Percentiles rank a stretch among this genome's conserved stretches.
These are phyloP conservation scores for Philereme transversata DNA, from an alignment of 2,888 invertebrate species.

Conservation along the genomic window DNA sequence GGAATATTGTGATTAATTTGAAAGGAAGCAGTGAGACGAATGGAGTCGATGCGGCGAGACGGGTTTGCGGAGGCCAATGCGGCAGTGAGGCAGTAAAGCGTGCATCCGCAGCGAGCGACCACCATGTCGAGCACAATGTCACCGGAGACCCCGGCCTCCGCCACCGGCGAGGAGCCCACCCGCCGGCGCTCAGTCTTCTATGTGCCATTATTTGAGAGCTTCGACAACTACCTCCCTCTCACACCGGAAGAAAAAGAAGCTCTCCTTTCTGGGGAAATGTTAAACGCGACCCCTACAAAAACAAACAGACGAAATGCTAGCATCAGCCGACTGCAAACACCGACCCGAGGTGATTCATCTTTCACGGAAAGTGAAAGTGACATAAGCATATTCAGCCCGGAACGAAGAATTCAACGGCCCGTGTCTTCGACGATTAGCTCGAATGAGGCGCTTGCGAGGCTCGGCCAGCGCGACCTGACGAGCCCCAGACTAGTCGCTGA, in stretches of 20 bases:
- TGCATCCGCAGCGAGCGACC: constrained; percentile 61
- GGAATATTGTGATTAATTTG: constrained; percentile 52
- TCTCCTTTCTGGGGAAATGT: constrained; percentile 64
- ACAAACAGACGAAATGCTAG: constrained; percentile 64
- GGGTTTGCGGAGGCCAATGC: constrained; percentile 56
- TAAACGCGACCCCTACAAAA: constrained; percentile 54
- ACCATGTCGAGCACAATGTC: constrained; percentile 72
- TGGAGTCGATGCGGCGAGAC: constrained; percentile 66
- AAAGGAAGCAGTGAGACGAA: constrained; percentile 70
- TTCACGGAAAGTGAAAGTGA: constrained; percentile 79
- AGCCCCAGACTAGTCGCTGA: constrained; percentile 73
- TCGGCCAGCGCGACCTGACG: constrained; percentile 68
- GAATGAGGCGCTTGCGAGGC: constrained; percentile 72
- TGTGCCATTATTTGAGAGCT: constrained; percentile 87
- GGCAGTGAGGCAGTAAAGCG: constrained; percentile 64
- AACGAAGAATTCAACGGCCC: constrained; percentile 68
- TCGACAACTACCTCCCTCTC: constrained; percentile 83
- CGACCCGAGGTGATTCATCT: constrained; percentile 66
- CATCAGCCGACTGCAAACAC: constrained; percentile 58
- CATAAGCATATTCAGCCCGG: constrained; percentile 70
- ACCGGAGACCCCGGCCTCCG: constrained; percentile 60
- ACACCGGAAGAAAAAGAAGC: constrained; percentile 77
- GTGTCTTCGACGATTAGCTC: constrained; percentile 74
- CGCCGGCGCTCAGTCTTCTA: constrained; percentile 90
- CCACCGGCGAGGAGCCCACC: constrained; percentile 77